Conservation (phyloP, 2,888 invertebrate genomes). For the Chymomyza procnemis region DNA sequence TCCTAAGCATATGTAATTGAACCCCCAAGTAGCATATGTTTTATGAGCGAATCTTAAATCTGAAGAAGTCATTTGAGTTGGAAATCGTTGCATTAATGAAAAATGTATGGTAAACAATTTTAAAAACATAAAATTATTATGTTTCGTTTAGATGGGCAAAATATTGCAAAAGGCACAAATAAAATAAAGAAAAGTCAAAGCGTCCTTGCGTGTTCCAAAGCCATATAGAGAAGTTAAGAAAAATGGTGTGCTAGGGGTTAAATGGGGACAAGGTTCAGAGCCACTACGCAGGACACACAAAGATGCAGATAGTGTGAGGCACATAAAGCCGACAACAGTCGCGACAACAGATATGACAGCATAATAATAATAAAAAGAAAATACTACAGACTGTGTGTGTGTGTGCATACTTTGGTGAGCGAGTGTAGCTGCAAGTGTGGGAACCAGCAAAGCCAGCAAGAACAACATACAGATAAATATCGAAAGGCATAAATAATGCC, state of each 20-base stretch:
- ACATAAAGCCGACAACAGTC: conserved; percentile 47
- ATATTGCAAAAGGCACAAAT: background rate
- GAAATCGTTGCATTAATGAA: conserved; percentile 35
- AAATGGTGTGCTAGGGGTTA: background rate
- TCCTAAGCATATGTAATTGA: conserved; percentile 15
- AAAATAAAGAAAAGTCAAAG: conserved; percentile 36
- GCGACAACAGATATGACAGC: conserved; percentile 69
- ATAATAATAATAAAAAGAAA: conserved; percentile 65
- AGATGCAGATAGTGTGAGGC: background rate
- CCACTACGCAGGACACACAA: conserved; percentile 2
- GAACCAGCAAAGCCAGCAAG: conserved; percentile 13
- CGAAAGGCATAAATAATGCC: conserved; percentile 63
- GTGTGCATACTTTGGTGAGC: background rate
- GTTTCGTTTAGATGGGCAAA: background rate
- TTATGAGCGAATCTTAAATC: conserved; percentile 20
- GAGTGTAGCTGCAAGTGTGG: conserved; percentile 2
- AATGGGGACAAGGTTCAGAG: background rate
- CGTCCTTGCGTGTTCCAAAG: conserved; percentile 24
- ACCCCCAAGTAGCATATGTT: conserved; percentile 8
- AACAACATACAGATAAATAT: conserved; percentile 50
- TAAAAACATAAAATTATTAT: conserved; percentile 46
- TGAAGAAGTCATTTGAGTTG: conserved; percentile 31
- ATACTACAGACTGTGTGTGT: conserved; percentile 12
- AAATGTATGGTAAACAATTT: conserved; percentile 47
- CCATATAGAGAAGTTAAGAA: background rate